Base-by-base conservation (phyloP, 2,888 invertebrate species). In the Phragmatobia fuliginosa region DNA sequence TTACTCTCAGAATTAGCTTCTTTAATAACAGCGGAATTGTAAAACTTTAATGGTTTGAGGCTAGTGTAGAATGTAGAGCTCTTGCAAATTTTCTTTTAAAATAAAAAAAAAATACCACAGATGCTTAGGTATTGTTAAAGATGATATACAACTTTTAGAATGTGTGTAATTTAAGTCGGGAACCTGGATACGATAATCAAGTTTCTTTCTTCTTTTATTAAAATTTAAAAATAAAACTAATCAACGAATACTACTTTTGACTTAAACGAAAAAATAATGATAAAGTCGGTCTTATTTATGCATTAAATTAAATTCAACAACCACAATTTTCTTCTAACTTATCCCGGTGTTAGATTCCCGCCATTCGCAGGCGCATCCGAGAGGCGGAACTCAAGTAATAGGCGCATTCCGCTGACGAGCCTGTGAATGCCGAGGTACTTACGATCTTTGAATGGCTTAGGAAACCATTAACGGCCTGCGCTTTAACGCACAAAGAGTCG, bases 381-480 rank as follows among this genome's bases (percentile, higher is more conserved):
- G 85, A 92, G 90, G 92, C 93, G 92, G 93, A 93, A 93, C 92
- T 90, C 88, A 76, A 86, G 90, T 89, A 91, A 91, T 90, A 90
- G 86, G 88, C 91, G 87, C 93, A 92, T 91, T 92, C 92, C 91
- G 82, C 84, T 79, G 85, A 78, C 84, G 77, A 82, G 86, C 86
- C 87, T 88, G 91, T 90, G 91, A 92, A 91, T 89, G 86, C 89
- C 81, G 82, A 83, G 86, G 84, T 78, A 83, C 85, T 89, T 88
- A 87, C 88, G 83, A 85, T 85, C 83, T 86, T 85, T 89, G 88
- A 91, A 91, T 90, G 87, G 85, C 87, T 87, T 83, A 82, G 83
- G 82, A 87, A 87, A 85, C 87, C 89, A 91, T 91, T 88, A 90
- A 85, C 85, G 80, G 77, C 67, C 76, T 77, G 77, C 83, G 77